Base-by-base conservation (phyloP, 2,113 vertebrate genomes). In the Pandion haliaetus region DNA sequence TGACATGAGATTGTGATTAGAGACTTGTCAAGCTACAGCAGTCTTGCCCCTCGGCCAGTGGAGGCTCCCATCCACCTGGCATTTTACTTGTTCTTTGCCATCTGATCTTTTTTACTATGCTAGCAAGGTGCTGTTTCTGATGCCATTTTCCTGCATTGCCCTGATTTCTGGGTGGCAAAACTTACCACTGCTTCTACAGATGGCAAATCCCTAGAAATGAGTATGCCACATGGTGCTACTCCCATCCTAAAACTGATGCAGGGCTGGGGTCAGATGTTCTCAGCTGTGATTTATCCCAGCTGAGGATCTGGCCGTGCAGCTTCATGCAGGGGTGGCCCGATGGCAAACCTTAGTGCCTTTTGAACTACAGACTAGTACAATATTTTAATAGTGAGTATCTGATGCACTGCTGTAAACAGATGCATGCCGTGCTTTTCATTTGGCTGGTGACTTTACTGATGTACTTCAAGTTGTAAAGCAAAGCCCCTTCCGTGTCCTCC, bases 401-500 rank as follows among this genome's bases (percentile, higher is more conserved):
- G 49, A 40, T 42, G 40, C 11, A 3, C 34, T 62, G 47, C 50
- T 54, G 21, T 18, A 32, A 91, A 52, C 19, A 88, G 62, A 77
- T 6, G 20, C 8, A 12, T 6, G 32, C n/a, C 29, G 19, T 14
- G 13, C 50, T 49, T 72, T 17, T 31, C 11, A 19, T 50, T 63
- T 70, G 67, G 20, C 66, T 59, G 61, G 47, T 32, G 52, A 36
- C 66, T 88, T 88, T 8, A 28, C 32, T 6, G 45, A 21, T 14
- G 49, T 20, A 21, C 38, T 47, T 79, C 16, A 3, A 12, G 36
- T 7, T 77, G 52, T 47, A 52, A 86, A 88, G 50, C 66, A 93
- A 58, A 96, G 67, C 82, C 63, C 54, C 76, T 88, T 76, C 50
- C 58, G 83, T 83, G 71, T 94, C 92, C 93, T 96, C 90, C 90